phyloP scores from a whole-genome alignment of 2,113 vertebrate species.

The Ochotona princeps region DNA sequence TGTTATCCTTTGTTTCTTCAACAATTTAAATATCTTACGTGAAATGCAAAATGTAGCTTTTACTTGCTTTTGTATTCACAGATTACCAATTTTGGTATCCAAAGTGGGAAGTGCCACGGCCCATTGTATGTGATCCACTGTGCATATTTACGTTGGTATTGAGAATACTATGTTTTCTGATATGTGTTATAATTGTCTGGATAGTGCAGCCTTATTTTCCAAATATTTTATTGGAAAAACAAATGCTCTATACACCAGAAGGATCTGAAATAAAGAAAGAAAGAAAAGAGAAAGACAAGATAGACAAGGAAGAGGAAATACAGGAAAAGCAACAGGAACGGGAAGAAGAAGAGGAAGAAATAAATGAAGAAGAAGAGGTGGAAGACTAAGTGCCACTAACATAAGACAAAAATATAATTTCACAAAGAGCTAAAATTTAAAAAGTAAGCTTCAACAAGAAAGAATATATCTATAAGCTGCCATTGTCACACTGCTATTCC shows the following conservation, averaged over 20 bases:
- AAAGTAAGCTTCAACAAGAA: conserved; percentile 22
- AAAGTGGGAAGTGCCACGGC: conserved; percentile 76
- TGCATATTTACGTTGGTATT: conserved; percentile 61
- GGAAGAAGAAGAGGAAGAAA: fast-evolving
- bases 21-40: conserved; percentile 19
- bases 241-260: background rate
- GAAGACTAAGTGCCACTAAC: background rate
- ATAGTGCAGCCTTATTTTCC: conserved; percentile 72
- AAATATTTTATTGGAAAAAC: conserved; percentile 61
- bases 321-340: fast-evolving
- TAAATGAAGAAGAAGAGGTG: fast-evolving
- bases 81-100: conserved; percentile 80
- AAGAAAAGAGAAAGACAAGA: fast-evolving
- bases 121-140: conserved; percentile 66
- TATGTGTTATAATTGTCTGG: conserved; percentile 41
- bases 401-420: background rate
- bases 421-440: background rate
- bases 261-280: background rate
- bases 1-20: conserved; percentile 57
- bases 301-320: fast-evolving
- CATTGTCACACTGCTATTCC: background rate
- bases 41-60: conserved; percentile 58
- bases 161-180: conserved; percentile 34
- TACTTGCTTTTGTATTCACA: conserved; percentile 72
- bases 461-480: background rate